Evolutionary conservation across 2,113 vertebrate genomes (phyloP), one percentile per base, ranked within the genome.

Genomic region (Nipponia nippon): DNA sequence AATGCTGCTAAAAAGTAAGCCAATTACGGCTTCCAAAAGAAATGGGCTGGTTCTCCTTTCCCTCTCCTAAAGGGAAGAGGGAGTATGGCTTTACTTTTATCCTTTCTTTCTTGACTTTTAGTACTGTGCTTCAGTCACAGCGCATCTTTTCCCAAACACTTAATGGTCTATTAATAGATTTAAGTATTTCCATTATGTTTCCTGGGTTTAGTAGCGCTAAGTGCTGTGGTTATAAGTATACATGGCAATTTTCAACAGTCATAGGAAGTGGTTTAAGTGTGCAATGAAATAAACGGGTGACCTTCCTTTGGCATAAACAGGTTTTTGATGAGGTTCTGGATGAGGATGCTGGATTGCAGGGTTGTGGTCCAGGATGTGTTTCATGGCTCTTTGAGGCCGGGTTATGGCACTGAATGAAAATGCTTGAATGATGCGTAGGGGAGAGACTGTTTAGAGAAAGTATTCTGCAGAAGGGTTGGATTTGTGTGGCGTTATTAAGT

Each of bases 211-310:
- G 49, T 83, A 66, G 63, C 0, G 0, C 46, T 82, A 66, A 93
- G 77, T 89, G 91, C 81, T 93, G 89, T 93, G 95, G 91, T 89
- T 95, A 12, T 46, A 65, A 85, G 83, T 93, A 82, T 93, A 87
- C 70, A 34, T 19, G 47, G 47, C 61, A 70, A 49, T 85, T 87
- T 58, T 80, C 56, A 91, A 0, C 53, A 87, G 67, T 52, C 42
- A n/a, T 69, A 79, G 81, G 89, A 95, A 89, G 62, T 63, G 73
- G 66, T 92, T 94, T 92, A 72, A 65, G 69, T 40, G 81, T 79
- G n/a, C 81, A 73, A 1, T 93, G 70, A 80, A 95, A 42, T 52
- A 47, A 75, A 70, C 21, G 50, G 12, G 42, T 88, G 78, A 87
- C 87, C 61, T 95, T 91, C 49, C 2, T 7, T 76, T 83, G 73